Evolutionary conservation across 1,140 invertebrate genomes (phyloP).

Genomic region (Drosophila busckii): DNA sequence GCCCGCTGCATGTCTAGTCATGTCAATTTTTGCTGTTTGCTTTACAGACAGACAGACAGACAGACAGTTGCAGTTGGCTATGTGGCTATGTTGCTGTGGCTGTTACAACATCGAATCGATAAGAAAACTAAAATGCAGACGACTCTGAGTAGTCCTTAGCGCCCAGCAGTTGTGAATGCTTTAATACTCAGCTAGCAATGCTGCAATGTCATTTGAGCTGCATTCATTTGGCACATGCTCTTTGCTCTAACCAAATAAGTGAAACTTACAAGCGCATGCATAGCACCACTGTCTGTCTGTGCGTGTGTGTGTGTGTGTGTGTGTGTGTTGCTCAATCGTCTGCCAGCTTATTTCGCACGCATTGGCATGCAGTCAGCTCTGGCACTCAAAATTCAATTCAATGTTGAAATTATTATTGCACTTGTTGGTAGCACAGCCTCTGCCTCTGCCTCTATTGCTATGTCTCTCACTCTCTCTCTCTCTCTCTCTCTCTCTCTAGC

Average conservation of each 20-base stretch:
- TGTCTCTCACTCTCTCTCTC: constrained; percentile 20
- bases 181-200: too few species aligned
- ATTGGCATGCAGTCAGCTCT: constrained; percentile 39
- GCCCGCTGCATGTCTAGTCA: constrained; percentile 29
- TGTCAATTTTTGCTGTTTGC: constrained; percentile 66
- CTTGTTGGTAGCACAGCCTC: too few species aligned
- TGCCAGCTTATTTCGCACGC: constrained; percentile 48
- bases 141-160: too few species aligned
- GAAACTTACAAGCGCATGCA: not conserved
- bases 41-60: constrained; percentile 58
- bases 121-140: constrained; percentile 62
- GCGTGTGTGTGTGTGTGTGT: not conserved
- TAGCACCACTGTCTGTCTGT: too few species aligned
- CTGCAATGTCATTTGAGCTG: constrained; percentile 57
- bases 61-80: constrained; percentile 47
- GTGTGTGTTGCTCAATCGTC: not conserved
- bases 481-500: not conserved
- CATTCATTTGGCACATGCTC: constrained; percentile 59
- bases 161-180: too few species aligned
- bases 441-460: constrained; percentile 22
- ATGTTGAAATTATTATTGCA: constrained; percentile 70
- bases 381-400: constrained; percentile 60
- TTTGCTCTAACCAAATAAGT: constrained; percentile 40
- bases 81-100: not conserved
- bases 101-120: constrained; percentile 57